Percentiles rank a stretch among this genome's conserved stretches.
These are phyloP conservation scores for Macaria notata DNA, from an alignment of 2,888 invertebrate genomes.

Conservation along the genomic window DNA sequence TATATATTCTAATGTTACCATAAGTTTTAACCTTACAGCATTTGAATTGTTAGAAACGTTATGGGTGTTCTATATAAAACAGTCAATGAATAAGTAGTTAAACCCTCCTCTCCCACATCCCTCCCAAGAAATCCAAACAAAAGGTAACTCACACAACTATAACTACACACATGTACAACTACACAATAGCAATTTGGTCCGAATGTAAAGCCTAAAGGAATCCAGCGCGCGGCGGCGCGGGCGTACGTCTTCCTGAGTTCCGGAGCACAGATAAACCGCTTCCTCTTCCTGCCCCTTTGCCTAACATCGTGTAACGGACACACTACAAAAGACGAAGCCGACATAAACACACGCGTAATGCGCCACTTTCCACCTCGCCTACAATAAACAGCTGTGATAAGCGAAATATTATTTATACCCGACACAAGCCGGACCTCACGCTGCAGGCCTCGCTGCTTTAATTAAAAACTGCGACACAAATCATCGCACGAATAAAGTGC, in stretches of 20 bases:
- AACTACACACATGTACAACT: conserved; percentile 25
- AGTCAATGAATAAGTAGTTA: conserved; percentile 7
- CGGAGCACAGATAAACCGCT: conserved; percentile 79
- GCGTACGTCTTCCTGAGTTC: conserved; percentile 77
- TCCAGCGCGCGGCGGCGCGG: conserved; percentile 56
- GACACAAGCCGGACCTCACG: conserved; percentile 13
- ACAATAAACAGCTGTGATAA: conserved; percentile 36
- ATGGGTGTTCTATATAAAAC: too few species aligned
- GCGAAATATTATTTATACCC: conserved; percentile 31
- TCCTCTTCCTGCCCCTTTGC: conserved; percentile 78
- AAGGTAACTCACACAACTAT: conserved; percentile 15
- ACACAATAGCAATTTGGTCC: conserved; percentile 58
- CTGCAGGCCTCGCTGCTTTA: conserved; percentile 12
- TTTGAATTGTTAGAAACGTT: too few species aligned
- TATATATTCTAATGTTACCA: too few species aligned
- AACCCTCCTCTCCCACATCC: conserved; percentile 24
- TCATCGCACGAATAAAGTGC: conserved; percentile 17
- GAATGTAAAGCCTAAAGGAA: conserved; percentile 72
- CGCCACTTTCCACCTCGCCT: conserved; percentile 52
- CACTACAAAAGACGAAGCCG: conserved; percentile 69
- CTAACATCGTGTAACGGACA: conserved; percentile 73
- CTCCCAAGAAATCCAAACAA: conserved; percentile 30
- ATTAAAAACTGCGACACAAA: conserved; percentile 26
- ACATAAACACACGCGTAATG: conserved; percentile 57
- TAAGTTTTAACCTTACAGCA: too few species aligned